A percentile compares a stretch with the other conserved stretches of the same genome.
These are phyloP conservation scores for Sus cebifrons DNA, from an alignment of 2,797 vertebrate species.

Conservation along the genomic window DNA sequence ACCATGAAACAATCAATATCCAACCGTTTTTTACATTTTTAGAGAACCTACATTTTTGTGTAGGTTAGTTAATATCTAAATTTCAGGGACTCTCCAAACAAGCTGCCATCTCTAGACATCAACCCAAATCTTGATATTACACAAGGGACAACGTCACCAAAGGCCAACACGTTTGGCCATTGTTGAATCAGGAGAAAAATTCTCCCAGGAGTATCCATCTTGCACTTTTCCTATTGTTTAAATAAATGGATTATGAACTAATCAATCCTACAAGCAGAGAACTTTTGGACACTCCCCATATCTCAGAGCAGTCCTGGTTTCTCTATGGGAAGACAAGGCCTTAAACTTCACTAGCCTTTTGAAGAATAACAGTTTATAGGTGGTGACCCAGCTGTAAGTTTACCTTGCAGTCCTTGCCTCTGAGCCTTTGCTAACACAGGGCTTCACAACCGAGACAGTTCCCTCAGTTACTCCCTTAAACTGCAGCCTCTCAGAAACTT, in stretches of 20 bases:
- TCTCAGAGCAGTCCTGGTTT: not conserved
- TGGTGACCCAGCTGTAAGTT: not conserved
- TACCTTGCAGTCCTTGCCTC: not conserved
- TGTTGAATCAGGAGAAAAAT: constrained; percentile 73
- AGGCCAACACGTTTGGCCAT: constrained; percentile 23
- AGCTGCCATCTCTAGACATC: constrained; percentile 34
- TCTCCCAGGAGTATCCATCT: constrained; percentile 67
- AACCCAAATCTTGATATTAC: constrained; percentile 67
- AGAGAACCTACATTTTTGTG: not conserved
- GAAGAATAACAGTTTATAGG: not conserved
- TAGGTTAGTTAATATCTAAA: constrained; percentile 56
- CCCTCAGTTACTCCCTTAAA: not conserved
- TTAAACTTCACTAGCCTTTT: not conserved
- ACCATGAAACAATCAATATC: not conserved
- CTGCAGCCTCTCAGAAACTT: not conserved
- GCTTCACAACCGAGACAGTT: not conserved
- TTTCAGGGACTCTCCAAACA: constrained; percentile 64
- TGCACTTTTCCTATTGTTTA: constrained; percentile 51
- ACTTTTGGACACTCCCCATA: not conserved
- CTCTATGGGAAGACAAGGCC: not conserved
- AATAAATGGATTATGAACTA: not conserved
- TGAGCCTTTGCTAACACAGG: not conserved
- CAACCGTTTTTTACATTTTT: not conserved
- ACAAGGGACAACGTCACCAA: constrained; percentile 42
- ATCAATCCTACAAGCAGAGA: not conserved